Evolutionary conservation across 1,140 invertebrate species (phyloP), one percentile per base, ranked within the genome.

Genomic region (Cyphomyrmex costatus): DNA sequence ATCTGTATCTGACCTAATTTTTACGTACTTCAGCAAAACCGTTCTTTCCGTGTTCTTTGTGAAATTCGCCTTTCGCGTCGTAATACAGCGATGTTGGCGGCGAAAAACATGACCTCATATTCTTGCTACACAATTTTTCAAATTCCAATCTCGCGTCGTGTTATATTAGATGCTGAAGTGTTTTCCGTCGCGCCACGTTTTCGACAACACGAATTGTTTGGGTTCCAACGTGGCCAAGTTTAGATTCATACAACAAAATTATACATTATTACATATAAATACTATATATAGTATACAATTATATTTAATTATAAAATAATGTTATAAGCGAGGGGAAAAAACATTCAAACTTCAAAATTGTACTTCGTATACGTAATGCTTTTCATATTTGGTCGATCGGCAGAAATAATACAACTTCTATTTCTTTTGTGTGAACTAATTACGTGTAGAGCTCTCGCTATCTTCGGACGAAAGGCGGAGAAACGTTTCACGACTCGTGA

Each of bases 181-280:
- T 51, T 51, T 30, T 0, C 42, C 42, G 46, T 71, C 27, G 24
- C 4, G 42, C 24, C 16, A 49, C 16, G 10, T 73, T 51, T n/a
- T 30, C 70, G 24, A 49, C 19, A 71, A 51, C n/a, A 51, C 19
- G 24, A 16, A 73, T 51, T 30, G 46, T 73, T 73, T 73, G 5
- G 24, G 8, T 19, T 49, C 19, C 27, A 51, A n/a, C 19, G 46
- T 42, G n/a, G 6, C 27, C 19, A n/a, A 73, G 16, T 30, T 73
- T 30, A 12, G 51, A 73, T 6, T 0, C 16, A 12, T 6, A 1
- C 3, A 71, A 71, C 16, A 71, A 70, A 49, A 27, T 46, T 21
- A 49, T 42, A 42, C 6, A 42, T 42, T 42, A 42, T 42, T 42
- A 42, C 36, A 42, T 42, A n/a, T n/a, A n/a, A n/a, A n/a, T n/a